These are phyloP conservation scores for Tuberolachnus salignus DNA, from an alignment of 2,888 invertebrate species.

Conservation along the genomic window DNA sequence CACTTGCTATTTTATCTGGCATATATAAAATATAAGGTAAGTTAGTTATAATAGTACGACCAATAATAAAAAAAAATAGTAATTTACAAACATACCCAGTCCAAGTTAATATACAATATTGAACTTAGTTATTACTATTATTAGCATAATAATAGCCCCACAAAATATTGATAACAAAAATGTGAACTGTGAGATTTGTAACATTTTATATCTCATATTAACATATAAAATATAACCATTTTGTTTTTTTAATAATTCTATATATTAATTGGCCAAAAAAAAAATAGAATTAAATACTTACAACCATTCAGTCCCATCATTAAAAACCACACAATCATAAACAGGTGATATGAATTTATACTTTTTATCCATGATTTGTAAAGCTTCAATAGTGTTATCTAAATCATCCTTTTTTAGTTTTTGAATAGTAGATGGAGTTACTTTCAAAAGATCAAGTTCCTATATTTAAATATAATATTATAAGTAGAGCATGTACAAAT, in stretches of 20 bases:
- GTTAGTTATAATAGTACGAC: too few species aligned
- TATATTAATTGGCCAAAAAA: too few species aligned
- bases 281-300: constrained; percentile 61
- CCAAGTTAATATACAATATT: too few species aligned
- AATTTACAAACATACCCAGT: too few species aligned
- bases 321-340: constrained; percentile 91
- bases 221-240: background rate
- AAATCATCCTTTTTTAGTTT: constrained; percentile 77
- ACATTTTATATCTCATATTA: too few species aligned
- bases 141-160: too few species aligned
- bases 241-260: background rate
- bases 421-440: constrained; percentile 26
- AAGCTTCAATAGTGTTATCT: constrained; percentile 82
- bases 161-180: too few species aligned
- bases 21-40: too few species aligned
- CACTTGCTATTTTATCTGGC: too few species aligned
- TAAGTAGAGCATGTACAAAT: background rate
- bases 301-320: constrained; percentile 92
- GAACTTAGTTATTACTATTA: too few species aligned
- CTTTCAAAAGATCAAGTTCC: constrained; percentile 47
- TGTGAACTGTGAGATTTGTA: too few species aligned
- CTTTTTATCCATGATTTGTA: constrained; percentile 85
- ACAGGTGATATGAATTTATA: constrained; percentile 85
- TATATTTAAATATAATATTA: constrained; percentile 13
- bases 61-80: too few species aligned